A percentile compares a stretch with the other conserved stretches of the same genome.
Evolutionary conservation across 1,140 invertebrate species (phyloP).

Genomic region (Hypsibius dujardini): DNA sequence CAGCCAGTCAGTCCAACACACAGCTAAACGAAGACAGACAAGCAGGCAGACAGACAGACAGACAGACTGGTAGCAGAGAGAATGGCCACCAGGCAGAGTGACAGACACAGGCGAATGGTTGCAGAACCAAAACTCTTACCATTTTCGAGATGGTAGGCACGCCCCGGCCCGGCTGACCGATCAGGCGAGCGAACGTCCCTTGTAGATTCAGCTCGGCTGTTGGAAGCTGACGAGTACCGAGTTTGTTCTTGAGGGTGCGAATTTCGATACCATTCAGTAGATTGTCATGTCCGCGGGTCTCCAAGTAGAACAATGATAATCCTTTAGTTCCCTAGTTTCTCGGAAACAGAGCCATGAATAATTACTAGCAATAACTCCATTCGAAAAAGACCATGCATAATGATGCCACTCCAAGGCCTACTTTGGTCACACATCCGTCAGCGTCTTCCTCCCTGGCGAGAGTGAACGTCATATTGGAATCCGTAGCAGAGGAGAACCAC

Average conservation of each 20-base stretch:
- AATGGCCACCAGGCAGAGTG: too few relatives aligned
- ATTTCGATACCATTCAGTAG: constrained; percentile 40
- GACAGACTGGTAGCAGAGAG: too few relatives aligned
- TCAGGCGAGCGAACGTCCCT: constrained; percentile 36
- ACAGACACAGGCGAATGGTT: too few relatives aligned
- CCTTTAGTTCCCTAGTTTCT: constrained; percentile 35
- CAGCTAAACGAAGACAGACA: too few relatives aligned
- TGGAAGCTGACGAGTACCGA: constrained; percentile 43
- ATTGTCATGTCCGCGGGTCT: constrained; percentile 32
- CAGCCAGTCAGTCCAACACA: background rate
- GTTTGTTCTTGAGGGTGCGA: constrained; percentile 41
- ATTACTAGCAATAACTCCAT: background rate
- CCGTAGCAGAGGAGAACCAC: constrained; percentile 46
- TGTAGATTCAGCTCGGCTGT: constrained; percentile 43
- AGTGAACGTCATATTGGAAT: constrained; percentile 43
- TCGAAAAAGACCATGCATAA: constrained; percentile 17
- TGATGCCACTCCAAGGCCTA: constrained; percentile 14
- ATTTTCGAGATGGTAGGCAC: constrained; percentile 41
- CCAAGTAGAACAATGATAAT: constrained; percentile 41
- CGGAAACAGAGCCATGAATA: too few relatives aligned
- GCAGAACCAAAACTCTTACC: constrained; percentile 34
- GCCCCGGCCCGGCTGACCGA: constrained; percentile 37
- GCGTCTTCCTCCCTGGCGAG: constrained; percentile 37
- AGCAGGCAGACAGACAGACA: too few relatives aligned
- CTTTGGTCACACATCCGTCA: constrained; percentile 30